Conservation (phyloP, 2,888 invertebrate genomes). For the Cataglyphis cursor region DNA sequence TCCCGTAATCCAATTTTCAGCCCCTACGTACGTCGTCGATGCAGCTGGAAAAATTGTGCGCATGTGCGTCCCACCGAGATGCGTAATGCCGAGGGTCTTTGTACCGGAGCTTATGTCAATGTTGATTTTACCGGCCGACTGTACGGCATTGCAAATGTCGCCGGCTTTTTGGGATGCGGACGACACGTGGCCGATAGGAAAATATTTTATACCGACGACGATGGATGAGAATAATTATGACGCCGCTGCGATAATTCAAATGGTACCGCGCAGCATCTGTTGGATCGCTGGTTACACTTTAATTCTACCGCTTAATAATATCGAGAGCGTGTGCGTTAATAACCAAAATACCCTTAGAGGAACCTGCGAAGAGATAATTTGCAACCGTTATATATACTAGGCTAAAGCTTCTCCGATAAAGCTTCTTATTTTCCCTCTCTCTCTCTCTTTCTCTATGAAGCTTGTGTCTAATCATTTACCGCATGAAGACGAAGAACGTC, state of each 20-base stretch:
- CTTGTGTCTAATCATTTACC: conserved; percentile 33
- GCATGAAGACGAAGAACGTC: conserved; percentile 3
- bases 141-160: conserved; percentile 36
- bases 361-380: conserved; percentile 33
- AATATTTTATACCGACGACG: conserved; percentile 20
- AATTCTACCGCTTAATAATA: conserved; percentile 11
- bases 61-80: conserved; percentile 18
- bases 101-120: conserved; percentile 61
- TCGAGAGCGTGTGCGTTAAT: conserved; percentile 31
- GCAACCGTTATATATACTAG: conserved; percentile 12
- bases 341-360: conserved; percentile 28
- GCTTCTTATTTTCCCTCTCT: neutral
- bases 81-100: conserved; percentile 52
- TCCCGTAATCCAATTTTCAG: conserved; percentile 55
- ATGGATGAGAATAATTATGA: neutral
- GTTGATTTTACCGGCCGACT: conserved; percentile 64
- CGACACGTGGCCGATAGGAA: conserved; percentile 4
- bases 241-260: conserved; percentile 12
- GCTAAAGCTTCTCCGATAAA: conserved; percentile 32
- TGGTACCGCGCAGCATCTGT: neutral
- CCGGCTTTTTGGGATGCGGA: neutral
- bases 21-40: conserved; percentile 24
- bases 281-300: conserved; percentile 29
- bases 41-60: conserved; percentile 50
- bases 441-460: neutral